phyloP scores from a whole-genome alignment of 2,113 vertebrate species.

The Pyrgilauda ruficollis region DNA sequence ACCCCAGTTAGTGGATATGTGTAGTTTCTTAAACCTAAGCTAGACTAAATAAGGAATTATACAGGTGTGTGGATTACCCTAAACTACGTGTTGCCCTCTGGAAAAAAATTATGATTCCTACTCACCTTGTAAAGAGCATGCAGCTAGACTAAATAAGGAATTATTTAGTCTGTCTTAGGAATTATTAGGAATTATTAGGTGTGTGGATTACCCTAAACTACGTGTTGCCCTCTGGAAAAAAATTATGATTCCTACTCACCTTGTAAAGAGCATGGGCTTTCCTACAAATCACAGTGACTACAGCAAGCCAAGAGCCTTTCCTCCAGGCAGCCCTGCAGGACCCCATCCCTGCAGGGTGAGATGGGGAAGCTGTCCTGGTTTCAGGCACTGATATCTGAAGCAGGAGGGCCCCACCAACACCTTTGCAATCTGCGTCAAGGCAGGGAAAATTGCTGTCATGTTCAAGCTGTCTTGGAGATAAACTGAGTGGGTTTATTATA shows the following conservation, averaged over 20 bases:
- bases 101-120: background rate
- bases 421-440: background rate
- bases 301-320: background rate
- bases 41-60: background rate
- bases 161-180: too few species aligned
- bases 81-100: fast-evolving
- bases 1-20: background rate
- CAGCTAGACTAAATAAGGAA: background rate
- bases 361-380: background rate
- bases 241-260: fast-evolving
- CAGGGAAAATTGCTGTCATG: background rate
- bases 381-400: background rate
- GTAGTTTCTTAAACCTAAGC: background rate
- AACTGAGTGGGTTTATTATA: background rate
- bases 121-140: background rate
- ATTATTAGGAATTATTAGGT: too few species aligned
- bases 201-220: background rate
- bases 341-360: background rate
- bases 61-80: background rate
- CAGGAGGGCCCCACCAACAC: background rate
- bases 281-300: background rate
- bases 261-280: background rate
- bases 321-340: background rate
- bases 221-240: fast-evolving
- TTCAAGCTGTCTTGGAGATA: background rate